Evolutionary conservation across 2,888 invertebrate species (phyloP), one percentile per base, ranked within the genome.

Genomic region (Sipunculus nudus): DNA sequence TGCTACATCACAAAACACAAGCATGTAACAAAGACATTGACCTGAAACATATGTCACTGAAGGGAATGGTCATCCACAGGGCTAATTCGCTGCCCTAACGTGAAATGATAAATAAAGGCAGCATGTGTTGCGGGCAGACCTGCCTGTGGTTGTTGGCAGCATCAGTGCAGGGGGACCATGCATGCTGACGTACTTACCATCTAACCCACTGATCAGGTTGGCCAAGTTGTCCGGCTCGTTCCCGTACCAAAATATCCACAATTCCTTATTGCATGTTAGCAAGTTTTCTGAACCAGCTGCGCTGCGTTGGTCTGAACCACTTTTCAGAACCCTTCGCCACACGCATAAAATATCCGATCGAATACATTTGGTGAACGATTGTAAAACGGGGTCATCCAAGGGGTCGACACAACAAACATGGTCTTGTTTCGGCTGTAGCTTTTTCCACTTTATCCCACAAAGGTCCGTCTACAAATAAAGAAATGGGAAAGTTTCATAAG

Each of bases 201-300:
- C 89, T 71, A 96, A 89, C 82, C 95, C 94, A 63, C 95, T 88
- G 3, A 82, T 62, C 31, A 81, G 72, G 25, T 69, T 71, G 23
- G 74, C 68, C 29, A 83, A 63, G 28, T 68, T 75, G 25, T 71
- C 63, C 3, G 82, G 81, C 55, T 77, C 76, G 54, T 96, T 96
- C 80, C 96, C 96, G 87, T 98, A 99, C 98, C 98, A 99, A 88
- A 99, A 99, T 85, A 99, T 93, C 98, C 98, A 99, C 65, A 99
- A 89, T 85, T 99, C 98, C 87, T 97, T 98, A 54, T 73, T 74
- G 61, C 73, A 78, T 16, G 59, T 64, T 39, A 75, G 65, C 23
- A 80, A 69, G 47, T 79, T 78, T 23, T 70, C 56, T 32, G 64
- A 49, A 41, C 54, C 61, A 31, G 45, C 39, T 1, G 49, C 25